phyloP scores from a whole-genome alignment of 2,888 invertebrate species.

The Drosophila paranaensis region DNA sequence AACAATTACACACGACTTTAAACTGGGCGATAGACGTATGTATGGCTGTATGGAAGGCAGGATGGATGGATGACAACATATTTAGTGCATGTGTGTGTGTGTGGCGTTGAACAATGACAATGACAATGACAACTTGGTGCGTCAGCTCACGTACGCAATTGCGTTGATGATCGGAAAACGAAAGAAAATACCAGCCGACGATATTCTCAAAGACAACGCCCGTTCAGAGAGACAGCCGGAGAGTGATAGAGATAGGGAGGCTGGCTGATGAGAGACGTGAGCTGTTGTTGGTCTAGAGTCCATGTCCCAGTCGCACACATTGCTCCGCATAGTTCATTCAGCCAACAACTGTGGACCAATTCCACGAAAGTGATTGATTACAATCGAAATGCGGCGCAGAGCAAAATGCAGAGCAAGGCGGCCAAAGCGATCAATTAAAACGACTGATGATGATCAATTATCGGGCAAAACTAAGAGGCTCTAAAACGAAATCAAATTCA shows the following conservation, averaged over 20 bases:
- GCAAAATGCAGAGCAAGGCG: slow-evolving; percentile 42
- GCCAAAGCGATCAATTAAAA: slow-evolving; percentile 77
- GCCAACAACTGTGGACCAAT: slow-evolving; percentile 44
- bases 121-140: slow-evolving; percentile 52
- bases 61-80: slow-evolving; percentile 11
- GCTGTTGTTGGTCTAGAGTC: slow-evolving; percentile 11
- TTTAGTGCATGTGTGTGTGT: background rate
- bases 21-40: slow-evolving; percentile 39
- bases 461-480: slow-evolving; percentile 56
- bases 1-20: slow-evolving; percentile 48
- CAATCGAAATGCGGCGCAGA: slow-evolving; percentile 65
- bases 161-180: slow-evolving; percentile 72
- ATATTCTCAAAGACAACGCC: slow-evolving; percentile 61
- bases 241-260: background rate
- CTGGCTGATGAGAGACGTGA: background rate
- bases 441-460: slow-evolving; percentile 80
- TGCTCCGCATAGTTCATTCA: slow-evolving; percentile 63
- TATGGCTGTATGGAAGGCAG: slow-evolving; percentile 8
- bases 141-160: slow-evolving; percentile 76
- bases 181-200: slow-evolving; percentile 55
- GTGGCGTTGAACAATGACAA: slow-evolving; percentile 25
- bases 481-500: slow-evolving; percentile 13
- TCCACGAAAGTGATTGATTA: slow-evolving; percentile 81
- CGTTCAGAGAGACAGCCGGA: slow-evolving; percentile 1
- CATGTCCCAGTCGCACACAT: slow-evolving; percentile 30